Percentiles rank a stretch among this genome's conserved stretches.
These are phyloP conservation scores for Drosophila baimaii DNA, from an alignment of 1,140 invertebrate species.

Conservation along the genomic window DNA sequence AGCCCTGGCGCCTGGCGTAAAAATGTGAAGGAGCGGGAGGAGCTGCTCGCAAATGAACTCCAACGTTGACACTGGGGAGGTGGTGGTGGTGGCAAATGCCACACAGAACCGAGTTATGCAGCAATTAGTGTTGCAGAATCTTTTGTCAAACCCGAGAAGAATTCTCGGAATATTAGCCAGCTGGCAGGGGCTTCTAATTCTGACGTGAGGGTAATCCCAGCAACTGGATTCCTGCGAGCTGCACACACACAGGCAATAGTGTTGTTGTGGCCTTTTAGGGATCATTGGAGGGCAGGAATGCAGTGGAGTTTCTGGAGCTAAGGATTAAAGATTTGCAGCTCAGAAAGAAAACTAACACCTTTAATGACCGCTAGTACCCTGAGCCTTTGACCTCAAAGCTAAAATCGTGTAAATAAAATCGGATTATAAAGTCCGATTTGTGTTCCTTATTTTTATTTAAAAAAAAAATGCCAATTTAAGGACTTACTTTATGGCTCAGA, in stretches of 20 bases:
- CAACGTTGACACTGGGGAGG: constrained; percentile 16
- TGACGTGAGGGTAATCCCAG: constrained; percentile 9
- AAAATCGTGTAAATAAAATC: not conserved
- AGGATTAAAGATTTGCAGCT: too few relatives aligned
- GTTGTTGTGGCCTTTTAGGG: not conserved
- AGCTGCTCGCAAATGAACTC: constrained; percentile 44
- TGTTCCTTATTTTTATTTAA: not conserved
- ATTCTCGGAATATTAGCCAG: constrained; percentile 26
- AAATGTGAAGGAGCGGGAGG: not conserved
- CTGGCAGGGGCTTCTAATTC: not conserved
- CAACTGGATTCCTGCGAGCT: not conserved
- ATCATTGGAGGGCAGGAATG: not conserved
- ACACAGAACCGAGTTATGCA: constrained; percentile 37
- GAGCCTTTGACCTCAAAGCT: too few relatives aligned
- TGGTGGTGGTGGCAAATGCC: not conserved
- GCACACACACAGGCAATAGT: not conserved
- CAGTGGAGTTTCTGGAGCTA: too few relatives aligned
- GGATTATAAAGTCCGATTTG: not conserved
- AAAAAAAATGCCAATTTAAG: constrained; percentile 3
- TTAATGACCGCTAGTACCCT: too few relatives aligned
- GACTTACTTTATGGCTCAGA: not conserved
- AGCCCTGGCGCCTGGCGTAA: not conserved
- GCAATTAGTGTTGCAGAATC: constrained; percentile 40
- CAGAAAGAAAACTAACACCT: too few relatives aligned
- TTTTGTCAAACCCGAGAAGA: constrained; percentile 18